Percentiles rank a stretch among this genome's conserved stretches.
Conservation (phyloP, 64 coral and sea anemone genomes). For the Hydrozoanthus tunicans region DNA sequence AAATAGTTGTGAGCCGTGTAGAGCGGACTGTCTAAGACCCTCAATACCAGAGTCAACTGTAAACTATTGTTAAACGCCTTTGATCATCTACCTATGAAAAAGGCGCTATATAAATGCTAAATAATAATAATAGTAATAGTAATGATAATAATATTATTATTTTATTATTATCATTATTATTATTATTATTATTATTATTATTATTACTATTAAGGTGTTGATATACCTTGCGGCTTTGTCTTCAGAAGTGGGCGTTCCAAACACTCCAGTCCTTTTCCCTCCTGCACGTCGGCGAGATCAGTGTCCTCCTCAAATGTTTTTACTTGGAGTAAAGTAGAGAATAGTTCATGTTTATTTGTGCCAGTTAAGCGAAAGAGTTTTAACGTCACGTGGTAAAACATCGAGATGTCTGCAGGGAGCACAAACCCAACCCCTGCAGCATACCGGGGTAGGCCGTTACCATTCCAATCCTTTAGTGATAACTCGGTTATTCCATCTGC, state of each 20-base stretch:
- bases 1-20: no score
- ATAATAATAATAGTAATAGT: no score
- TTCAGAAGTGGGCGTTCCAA: slow-evolving; percentile 17
- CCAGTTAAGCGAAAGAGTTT: slow-evolving; percentile 1
- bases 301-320: slow-evolving; percentile 3
- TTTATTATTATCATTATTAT: not conserved
- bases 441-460: not conserved
- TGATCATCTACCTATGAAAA: no score
- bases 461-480: slow-evolving; percentile 14
- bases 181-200: not conserved
- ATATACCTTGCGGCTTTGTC: slow-evolving; percentile 49
- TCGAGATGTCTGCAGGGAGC: slow-evolving; percentile 44
- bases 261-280: not conserved
- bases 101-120: no score
- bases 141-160: not conserved
- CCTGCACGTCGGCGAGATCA: slow-evolving; percentile 13
- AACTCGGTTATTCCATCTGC: slow-evolving; percentile 23
- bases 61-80: no score
- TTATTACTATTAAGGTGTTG: not conserved
- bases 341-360: not conserved
- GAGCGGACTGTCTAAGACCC: no score
- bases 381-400: slow-evolving; percentile 23
- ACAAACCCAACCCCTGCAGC: slow-evolving; percentile 25
- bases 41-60: no score
- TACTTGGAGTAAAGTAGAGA: not conserved